Evolutionary conservation across 2,888 invertebrate species (phyloP), one percentile per base, ranked within the genome.

Genomic region (Marronus borbonicus): DNA sequence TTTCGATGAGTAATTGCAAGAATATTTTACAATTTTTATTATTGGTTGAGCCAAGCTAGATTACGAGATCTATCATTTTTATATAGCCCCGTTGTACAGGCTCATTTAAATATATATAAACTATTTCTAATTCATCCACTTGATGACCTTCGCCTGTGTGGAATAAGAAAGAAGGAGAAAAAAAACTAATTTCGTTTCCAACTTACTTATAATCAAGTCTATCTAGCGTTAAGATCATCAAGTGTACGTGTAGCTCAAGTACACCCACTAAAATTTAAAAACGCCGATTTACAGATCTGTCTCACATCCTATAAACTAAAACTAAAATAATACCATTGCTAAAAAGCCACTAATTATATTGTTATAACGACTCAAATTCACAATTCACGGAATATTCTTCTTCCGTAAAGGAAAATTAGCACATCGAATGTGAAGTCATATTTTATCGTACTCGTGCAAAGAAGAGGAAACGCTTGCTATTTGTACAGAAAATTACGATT

Each of bases 71-170:
- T 55, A 70, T 55, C n/a, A 36, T 28, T 55, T n/a, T 70, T 31
- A 69, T 69, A 0, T 69, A 55, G 55, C 31, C 31, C 31, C 5
- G 31, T 36, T 36, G 2, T 12, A 12, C 44, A 44, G 44, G 8
- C 44, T 44, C 44, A 44, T 44, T 44, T 44, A 44, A 44, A 60
- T 20, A 20, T 60, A 72, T 76, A 55, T 55, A 66, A 76, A 65
- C 49, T 76, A 76, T 76, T 76, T 66, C 66, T 76, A 66, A 76
- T 68, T 68, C 65, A 65, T 66, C 44, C 62, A 76, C 76, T 44
- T 64, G 76, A 31, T 76, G 66, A 58, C 76, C 76, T 76, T 76
- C 66, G 17, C 10, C 20, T 52, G 17, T 55, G 66, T 66, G 20
- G 66, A 55, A 66, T 39, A 65, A 39, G 65, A 65, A 65, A 36